phyloP scores from a whole-genome alignment of 1,140 invertebrate species.

The Hypsibius dujardini region DNA sequence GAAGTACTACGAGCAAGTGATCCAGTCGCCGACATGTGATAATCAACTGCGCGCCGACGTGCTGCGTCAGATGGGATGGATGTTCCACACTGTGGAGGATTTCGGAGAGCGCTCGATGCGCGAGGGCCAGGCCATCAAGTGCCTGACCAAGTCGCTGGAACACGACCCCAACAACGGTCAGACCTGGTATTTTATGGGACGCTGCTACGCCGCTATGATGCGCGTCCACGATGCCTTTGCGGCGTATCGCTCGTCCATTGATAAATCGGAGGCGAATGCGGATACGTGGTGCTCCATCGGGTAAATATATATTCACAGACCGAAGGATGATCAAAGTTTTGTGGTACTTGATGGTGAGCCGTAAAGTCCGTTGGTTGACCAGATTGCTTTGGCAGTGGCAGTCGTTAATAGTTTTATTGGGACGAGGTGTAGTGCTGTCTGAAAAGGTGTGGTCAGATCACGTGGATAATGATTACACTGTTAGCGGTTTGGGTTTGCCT shows the following conservation, averaged over 20 bases:
- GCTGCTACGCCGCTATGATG: conserved; percentile 61
- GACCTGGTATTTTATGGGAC: conserved; percentile 73
- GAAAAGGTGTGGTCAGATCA: no score
- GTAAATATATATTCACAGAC: conserved; percentile 36
- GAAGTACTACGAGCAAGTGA: conserved; percentile 69
- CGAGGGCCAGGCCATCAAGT: conserved; percentile 62
- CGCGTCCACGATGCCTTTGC: conserved; percentile 89
- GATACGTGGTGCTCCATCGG: conserved; percentile 99
- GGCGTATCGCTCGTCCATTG: conserved; percentile 93
- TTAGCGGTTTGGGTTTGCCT: no score
- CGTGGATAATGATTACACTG: no score
- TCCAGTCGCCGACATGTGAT: conserved; percentile 59
- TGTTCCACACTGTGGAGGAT: conserved; percentile 68
- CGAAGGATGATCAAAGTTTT: no score
- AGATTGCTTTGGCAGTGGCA: no score
- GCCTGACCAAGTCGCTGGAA: conserved; percentile 72
- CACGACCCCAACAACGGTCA: conserved; percentile 80
- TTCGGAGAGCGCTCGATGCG: conserved; percentile 59
- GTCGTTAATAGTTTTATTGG: no score
- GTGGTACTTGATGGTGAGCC: no score
- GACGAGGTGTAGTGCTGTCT: no score
- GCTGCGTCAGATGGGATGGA: conserved; percentile 85
- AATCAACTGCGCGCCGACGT: conserved; percentile 68
- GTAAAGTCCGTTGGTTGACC: no score
- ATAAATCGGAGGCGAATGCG: conserved; percentile 97